These are phyloP conservation scores for Rhagonycha lutea DNA, from an alignment of 2,888 invertebrate species.

Conservation along the genomic window DNA sequence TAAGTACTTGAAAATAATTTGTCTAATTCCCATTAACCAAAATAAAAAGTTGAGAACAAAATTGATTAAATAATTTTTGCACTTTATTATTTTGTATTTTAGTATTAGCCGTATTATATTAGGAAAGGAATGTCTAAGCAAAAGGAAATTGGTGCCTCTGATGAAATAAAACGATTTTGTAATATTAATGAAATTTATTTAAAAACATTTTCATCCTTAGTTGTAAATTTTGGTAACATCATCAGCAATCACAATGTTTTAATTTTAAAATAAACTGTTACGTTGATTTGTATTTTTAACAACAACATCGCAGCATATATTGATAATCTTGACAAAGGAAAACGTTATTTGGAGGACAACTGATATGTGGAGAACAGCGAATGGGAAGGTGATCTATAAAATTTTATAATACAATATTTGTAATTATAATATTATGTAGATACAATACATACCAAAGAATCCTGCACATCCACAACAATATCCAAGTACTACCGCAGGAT, in stretches of 20 bases:
- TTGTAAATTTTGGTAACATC: neutral
- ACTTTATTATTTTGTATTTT: no score
- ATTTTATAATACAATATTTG: slow-evolving; percentile 8
- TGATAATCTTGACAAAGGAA: slow-evolving; percentile 66
- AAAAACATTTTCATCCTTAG: neutral
- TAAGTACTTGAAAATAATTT: no score
- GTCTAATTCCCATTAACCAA: no score
- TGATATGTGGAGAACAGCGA: slow-evolving; percentile 58
- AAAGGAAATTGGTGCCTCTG: no score
- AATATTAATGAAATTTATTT: neutral
- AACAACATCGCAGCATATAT: slow-evolving; percentile 69
- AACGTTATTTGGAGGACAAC: slow-evolving; percentile 62
- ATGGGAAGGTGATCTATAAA: slow-evolving; percentile 63
- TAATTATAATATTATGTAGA: neutral
- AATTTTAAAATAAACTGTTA: neutral
- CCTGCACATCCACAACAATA: slow-evolving; percentile 69
- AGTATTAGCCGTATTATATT: no score
- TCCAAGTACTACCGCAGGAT: slow-evolving; percentile 64
- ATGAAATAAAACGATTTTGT: neutral
- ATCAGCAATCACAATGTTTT: neutral
- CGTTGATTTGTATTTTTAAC: slow-evolving; percentile 43
- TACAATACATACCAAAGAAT: slow-evolving; percentile 55
- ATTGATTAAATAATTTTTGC: no score
- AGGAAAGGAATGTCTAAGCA: no score
- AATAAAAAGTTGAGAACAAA: no score